Percentiles rank a stretch among this genome's conserved stretches.
phyloP scores from a whole-genome alignment of 2,113 vertebrate species.

The Porphyrio hochstetteri region DNA sequence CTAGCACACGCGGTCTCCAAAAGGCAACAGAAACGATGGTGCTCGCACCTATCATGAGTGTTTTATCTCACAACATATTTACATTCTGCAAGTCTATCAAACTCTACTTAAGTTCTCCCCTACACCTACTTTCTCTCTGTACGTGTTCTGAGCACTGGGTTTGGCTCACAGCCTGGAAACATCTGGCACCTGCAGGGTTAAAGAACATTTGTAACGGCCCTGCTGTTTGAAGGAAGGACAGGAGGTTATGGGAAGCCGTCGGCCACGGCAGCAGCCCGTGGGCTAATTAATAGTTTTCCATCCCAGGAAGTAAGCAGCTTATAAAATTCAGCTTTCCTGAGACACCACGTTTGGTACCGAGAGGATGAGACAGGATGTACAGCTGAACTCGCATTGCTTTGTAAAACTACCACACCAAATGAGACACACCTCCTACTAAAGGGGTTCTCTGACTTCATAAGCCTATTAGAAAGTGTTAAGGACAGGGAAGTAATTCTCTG shows the following conservation, averaged over 20 bases:
- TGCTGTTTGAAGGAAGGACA: neutral
- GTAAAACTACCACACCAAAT: neutral
- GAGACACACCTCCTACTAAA: neutral
- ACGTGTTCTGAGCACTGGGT: neutral
- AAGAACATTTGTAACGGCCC: neutral
- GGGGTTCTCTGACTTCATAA: neutral
- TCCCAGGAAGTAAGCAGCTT: conserved; percentile 56
- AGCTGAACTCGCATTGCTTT: neutral
- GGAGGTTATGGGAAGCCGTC: neutral
- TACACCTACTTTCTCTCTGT: neutral
- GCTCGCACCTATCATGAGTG: neutral
- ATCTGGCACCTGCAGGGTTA: conserved; percentile 17
- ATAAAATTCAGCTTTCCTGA: conserved; percentile 35
- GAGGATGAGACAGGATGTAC: conserved; percentile 16
- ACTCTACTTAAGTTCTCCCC: neutral
- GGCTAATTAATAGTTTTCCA: conserved; percentile 42
- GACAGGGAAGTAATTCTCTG: neutral
- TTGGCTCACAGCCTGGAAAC: neutral
- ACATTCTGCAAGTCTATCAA: neutral
- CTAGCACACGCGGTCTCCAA: neutral
- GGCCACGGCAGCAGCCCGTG: neutral
- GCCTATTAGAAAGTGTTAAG: neutral
- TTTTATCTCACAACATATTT: neutral
- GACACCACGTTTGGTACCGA: neutral
- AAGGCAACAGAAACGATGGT: neutral